These are phyloP conservation scores for Henricia sp. DNA, from an alignment of 53 echinoderm and acorn worm species.

Conservation along the genomic window DNA sequence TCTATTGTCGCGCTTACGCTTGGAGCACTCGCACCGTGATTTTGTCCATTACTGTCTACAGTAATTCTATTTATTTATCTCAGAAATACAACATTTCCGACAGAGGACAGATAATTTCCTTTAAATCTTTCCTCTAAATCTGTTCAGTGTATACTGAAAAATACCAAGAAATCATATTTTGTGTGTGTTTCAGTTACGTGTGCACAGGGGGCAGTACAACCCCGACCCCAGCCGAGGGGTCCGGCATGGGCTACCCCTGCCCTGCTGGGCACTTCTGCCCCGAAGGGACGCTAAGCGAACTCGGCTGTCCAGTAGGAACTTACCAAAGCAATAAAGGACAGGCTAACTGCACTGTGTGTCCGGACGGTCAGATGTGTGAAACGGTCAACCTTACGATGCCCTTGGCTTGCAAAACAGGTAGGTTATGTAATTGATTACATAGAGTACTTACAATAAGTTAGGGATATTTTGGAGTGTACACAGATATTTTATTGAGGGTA, in stretches of 20 bases:
- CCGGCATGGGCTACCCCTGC: slow-evolving; percentile 96
- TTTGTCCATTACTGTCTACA: no score
- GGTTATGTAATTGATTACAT: neutral
- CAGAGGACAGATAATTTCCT: no score
- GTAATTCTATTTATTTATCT: no score
- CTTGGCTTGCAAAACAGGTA: slow-evolving; percentile 86
- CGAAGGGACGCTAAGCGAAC: slow-evolving; percentile 76
- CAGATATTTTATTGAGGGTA: no score
- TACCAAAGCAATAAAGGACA: slow-evolving; percentile 87
- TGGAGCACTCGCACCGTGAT: no score
- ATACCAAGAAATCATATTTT: neutral
- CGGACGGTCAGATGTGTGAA: slow-evolving; percentile 90
- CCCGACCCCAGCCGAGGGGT: slow-evolving; percentile 65
- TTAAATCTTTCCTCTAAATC: no score
- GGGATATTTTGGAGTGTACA: no score
- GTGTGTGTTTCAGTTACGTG: slow-evolving; percentile 67
- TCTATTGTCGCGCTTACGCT: no score
- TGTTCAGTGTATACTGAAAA: no score
- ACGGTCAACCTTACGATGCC: slow-evolving; percentile 87
- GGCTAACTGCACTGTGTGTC: slow-evolving; percentile 93
- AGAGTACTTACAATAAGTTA: no score
- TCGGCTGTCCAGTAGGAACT: slow-evolving; percentile 92
- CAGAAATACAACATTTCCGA: no score
- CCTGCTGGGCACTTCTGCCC: slow-evolving; percentile 97
- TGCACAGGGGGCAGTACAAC: slow-evolving; percentile 98